phyloP scores from a whole-genome alignment of 2,888 invertebrate genomes.

The Resseliella maxima region DNA sequence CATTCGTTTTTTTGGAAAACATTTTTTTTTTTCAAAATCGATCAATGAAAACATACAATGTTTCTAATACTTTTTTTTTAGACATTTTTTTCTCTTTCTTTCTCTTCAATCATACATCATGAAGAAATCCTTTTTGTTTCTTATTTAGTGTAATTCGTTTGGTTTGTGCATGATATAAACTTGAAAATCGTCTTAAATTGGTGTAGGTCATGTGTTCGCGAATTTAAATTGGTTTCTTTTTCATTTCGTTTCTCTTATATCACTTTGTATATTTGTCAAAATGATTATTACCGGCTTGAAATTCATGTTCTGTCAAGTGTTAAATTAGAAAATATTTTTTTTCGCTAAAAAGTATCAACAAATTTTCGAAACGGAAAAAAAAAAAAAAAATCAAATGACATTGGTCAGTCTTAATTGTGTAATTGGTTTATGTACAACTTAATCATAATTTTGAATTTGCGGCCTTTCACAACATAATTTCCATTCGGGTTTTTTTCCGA shows the following conservation, averaged over 20 bases:
- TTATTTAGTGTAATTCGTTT: too few relatives aligned
- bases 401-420: background rate
- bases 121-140: too few relatives aligned
- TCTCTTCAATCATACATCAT: too few relatives aligned
- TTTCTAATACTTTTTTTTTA: background rate
- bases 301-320: background rate
- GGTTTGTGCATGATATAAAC: too few relatives aligned
- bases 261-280: conserved; percentile 10
- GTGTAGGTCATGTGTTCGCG: conserved; percentile 20
- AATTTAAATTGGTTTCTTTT: background rate
- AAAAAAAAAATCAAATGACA: background rate
- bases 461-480: background rate
- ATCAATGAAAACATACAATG: background rate
- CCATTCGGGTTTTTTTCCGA: background rate
- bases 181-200: background rate
- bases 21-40: background rate
- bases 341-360: too few relatives aligned
- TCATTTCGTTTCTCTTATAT: background rate
- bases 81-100: too few relatives aligned
- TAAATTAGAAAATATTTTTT: background rate
- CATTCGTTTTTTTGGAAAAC: conserved; percentile 27
- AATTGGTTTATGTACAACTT: conserved; percentile 32
- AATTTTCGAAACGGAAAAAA: too few relatives aligned
- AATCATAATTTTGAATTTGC: background rate
- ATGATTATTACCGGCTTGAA: background rate